Evolutionary conservation across 2,888 invertebrate species (phyloP).

Genomic region (Lordiphosa fenestrarum): DNA sequence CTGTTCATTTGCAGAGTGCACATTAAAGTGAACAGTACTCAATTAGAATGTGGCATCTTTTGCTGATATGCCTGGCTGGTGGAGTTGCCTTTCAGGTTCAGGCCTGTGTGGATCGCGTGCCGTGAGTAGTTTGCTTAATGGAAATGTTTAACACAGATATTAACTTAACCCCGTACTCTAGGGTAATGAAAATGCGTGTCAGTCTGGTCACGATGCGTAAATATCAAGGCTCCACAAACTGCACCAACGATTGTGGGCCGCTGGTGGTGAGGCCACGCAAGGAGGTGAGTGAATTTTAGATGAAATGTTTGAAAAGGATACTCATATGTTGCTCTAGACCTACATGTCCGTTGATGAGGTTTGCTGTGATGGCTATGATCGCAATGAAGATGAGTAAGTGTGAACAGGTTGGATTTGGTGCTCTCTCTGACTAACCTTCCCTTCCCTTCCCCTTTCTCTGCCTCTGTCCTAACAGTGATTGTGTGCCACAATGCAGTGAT

Average conservation of each 20-base stretch:
- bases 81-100: slow-evolving; percentile 18
- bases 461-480: slow-evolving; percentile 50
- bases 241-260: slow-evolving; percentile 55
- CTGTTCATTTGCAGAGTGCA: slow-evolving; percentile 51
- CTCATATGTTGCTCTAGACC: slow-evolving; percentile 39
- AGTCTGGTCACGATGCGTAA: slow-evolving; percentile 73
- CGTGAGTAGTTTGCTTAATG: slow-evolving; percentile 60
- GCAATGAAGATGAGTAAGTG: slow-evolving; percentile 51
- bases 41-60: slow-evolving; percentile 41
- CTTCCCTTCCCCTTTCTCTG: background rate
- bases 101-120: slow-evolving; percentile 67
- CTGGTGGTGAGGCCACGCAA: slow-evolving; percentile 65
- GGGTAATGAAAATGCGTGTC: slow-evolving; percentile 65
- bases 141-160: too few relatives aligned
- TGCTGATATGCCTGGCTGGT: slow-evolving; percentile 13
- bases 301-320: background rate
- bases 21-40: slow-evolving; percentile 34
- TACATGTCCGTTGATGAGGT: slow-evolving; percentile 65
- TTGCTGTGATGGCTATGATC: slow-evolving; percentile 76
- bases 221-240: slow-evolving; percentile 49
- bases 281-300: slow-evolving; percentile 51
- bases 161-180: slow-evolving; percentile 25
- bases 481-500: slow-evolving; percentile 73
- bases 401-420: too few relatives aligned
- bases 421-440: background rate